A percentile compares a stretch with the other conserved stretches of the same genome.
Conservation (phyloP, 2,888 invertebrate genomes). For the Chaetogeoica ovagalla region DNA sequence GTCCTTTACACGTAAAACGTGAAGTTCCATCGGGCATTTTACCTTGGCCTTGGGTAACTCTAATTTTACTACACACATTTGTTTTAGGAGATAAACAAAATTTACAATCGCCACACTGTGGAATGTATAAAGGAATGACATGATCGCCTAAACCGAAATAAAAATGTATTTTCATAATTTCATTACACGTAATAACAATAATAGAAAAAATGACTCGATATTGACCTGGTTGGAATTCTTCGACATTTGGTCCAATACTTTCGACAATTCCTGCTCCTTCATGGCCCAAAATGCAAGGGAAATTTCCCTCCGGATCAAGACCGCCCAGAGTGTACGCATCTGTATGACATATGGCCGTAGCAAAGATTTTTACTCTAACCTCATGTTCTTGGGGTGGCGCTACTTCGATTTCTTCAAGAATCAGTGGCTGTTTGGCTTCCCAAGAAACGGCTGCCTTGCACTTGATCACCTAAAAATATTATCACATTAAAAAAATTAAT, state of each 20-base stretch:
- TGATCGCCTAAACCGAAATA: slow-evolving; percentile 72
- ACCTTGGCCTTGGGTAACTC: slow-evolving; percentile 82
- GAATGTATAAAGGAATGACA: slow-evolving; percentile 95
- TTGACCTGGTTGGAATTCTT: slow-evolving; percentile 50
- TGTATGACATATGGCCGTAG: slow-evolving; percentile 88
- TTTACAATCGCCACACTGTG: slow-evolving; percentile 95
- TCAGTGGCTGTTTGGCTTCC: slow-evolving; percentile 86
- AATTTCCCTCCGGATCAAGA: slow-evolving; percentile 85
- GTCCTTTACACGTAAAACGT: slow-evolving; percentile 80
- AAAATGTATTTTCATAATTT: slow-evolving; percentile 8
- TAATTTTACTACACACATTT: slow-evolving; percentile 93
- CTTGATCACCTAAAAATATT: slow-evolving; percentile 70
- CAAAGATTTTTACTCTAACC: slow-evolving; percentile 78
- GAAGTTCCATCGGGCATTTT: slow-evolving; percentile 90
- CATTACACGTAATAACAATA: neutral
- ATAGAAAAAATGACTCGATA: neutral
- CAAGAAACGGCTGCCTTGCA: slow-evolving; percentile 97
- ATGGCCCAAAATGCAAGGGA: slow-evolving; percentile 92
- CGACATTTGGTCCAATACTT: slow-evolving; percentile 57
- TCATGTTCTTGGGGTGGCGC: slow-evolving; percentile 92
- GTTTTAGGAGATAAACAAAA: slow-evolving; percentile 95
- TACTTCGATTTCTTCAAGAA: slow-evolving; percentile 90
- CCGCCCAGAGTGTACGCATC: slow-evolving; percentile 89
- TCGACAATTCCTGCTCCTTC: slow-evolving; percentile 73
- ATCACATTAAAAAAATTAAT: neutral